Percentiles rank a stretch among this genome's conserved stretches.
Evolutionary conservation across 2,888 invertebrate genomes (phyloP).

Genomic region (Peribatodes rhomboidaria): DNA sequence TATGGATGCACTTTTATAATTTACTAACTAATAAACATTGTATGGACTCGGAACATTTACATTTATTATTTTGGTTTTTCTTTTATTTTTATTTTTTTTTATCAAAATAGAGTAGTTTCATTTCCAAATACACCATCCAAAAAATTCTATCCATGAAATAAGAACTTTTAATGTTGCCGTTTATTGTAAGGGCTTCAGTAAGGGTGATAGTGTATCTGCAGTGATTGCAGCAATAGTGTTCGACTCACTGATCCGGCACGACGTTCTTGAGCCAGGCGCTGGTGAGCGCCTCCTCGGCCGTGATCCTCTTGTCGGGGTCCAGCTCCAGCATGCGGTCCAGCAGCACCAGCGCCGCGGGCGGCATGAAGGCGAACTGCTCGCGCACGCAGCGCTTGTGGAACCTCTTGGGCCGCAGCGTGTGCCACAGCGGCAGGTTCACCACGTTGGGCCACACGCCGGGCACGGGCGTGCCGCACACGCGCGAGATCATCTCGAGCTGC

Average conservation of each 20-base stretch:
- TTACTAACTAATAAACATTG: no score
- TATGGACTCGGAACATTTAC: no score
- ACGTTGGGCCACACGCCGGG: slow-evolving; percentile 99
- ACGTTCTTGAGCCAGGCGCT: slow-evolving; percentile 97
- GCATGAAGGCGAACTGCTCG: slow-evolving; percentile 98
- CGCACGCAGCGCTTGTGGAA: slow-evolving; percentile 95
- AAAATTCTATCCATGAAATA: no score
- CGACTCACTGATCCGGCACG: slow-evolving; percentile 94
- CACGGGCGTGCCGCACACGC: slow-evolving; percentile 97
- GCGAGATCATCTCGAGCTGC: slow-evolving; percentile 97
- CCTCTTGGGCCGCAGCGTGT: slow-evolving; percentile 96
- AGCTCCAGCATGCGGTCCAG: slow-evolving; percentile 98
- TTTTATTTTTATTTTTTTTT: no score
- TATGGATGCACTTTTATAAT: no score
- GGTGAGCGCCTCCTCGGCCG: slow-evolving; percentile 97
- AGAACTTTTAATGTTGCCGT: no score
- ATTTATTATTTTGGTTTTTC: no score
- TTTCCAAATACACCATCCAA: no score
- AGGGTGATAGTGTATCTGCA: no score
- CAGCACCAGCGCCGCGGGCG: slow-evolving; percentile 94
- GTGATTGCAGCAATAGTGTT: no score
- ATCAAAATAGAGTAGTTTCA: no score
- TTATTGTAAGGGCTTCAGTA: no score
- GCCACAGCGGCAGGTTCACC: slow-evolving; percentile 96
- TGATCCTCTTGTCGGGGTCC: slow-evolving; percentile 97